Conservation (phyloP, 2,797 vertebrate genomes). For the Halcyon leucocephala region DNA sequence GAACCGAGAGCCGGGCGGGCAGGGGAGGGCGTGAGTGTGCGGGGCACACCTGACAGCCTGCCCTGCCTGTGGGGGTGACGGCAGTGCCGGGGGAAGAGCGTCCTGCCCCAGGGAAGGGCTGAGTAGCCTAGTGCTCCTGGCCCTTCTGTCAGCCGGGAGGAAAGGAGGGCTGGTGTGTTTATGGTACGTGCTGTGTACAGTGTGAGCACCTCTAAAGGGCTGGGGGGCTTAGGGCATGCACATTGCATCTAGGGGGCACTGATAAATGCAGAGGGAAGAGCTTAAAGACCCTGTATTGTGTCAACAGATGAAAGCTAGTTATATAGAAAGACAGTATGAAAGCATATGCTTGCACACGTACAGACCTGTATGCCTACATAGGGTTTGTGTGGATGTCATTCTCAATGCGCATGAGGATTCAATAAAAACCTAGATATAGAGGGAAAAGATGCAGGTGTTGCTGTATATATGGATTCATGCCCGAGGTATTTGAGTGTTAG, state of each 20-base stretch:
- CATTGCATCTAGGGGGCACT: background rate
- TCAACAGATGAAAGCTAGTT: background rate
- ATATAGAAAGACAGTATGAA: background rate
- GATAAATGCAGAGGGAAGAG: background rate
- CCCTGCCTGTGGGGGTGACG: background rate
- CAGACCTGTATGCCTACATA: fast-evolving
- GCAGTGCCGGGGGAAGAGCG: background rate
- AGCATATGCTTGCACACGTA: fast-evolving
- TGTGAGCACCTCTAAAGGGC: background rate
- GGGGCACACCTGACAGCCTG: background rate
- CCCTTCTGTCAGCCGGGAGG: background rate
- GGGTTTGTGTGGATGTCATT: background rate
- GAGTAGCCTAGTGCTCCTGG: background rate
- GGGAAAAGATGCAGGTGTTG: fast-evolving
- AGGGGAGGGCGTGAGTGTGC: background rate
- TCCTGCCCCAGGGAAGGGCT: background rate
- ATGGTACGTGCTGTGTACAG: fast-evolving
- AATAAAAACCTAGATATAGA: background rate
- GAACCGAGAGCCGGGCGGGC: background rate
- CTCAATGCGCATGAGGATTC: fast-evolving
- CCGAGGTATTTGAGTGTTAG: fast-evolving
- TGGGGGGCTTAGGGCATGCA: background rate
- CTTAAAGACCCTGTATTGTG: background rate
- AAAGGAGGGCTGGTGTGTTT: background rate
- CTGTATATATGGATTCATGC: background rate